Conservation (phyloP, 2,113 vertebrate species). For the Tachuris rubrigastra region DNA sequence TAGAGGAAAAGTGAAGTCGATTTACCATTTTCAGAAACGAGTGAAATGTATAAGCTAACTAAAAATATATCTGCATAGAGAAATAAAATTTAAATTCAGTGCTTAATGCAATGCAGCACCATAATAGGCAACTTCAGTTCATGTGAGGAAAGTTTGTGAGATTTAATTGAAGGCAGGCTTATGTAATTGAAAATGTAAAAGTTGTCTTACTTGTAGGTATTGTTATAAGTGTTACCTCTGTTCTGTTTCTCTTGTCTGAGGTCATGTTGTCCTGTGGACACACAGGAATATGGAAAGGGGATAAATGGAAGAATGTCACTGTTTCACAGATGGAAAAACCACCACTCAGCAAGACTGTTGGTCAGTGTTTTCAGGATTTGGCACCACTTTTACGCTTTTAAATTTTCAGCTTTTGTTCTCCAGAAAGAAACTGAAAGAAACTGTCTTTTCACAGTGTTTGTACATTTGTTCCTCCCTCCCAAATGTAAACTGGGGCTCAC, state of each 20-base stretch:
- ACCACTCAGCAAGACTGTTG: neutral
- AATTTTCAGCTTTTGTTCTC: neutral
- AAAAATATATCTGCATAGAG: constrained; percentile 19
- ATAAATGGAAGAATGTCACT: neutral
- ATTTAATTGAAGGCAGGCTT: constrained; percentile 6
- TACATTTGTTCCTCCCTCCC: neutral
- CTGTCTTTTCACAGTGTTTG: neutral
- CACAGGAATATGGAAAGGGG: neutral
- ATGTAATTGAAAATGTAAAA: neutral
- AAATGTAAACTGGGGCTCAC: neutral
- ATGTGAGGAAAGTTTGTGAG: neutral
- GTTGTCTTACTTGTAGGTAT: neutral
- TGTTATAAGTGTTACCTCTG: neutral
- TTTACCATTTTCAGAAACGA: neutral
- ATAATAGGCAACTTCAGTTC: constrained; percentile 33
- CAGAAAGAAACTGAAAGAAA: neutral
- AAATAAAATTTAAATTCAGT: constrained; percentile 46
- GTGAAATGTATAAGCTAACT: neutral
- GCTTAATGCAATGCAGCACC: constrained; percentile 17
- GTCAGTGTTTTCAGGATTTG: neutral
- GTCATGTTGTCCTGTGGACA: neutral
- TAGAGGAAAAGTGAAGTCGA: neutral
- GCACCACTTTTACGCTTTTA: neutral
- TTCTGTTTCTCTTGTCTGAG: neutral
- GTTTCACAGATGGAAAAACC: neutral